phyloP scores from a whole-genome alignment of 2,888 invertebrate species.

The Cantharis rufa region DNA sequence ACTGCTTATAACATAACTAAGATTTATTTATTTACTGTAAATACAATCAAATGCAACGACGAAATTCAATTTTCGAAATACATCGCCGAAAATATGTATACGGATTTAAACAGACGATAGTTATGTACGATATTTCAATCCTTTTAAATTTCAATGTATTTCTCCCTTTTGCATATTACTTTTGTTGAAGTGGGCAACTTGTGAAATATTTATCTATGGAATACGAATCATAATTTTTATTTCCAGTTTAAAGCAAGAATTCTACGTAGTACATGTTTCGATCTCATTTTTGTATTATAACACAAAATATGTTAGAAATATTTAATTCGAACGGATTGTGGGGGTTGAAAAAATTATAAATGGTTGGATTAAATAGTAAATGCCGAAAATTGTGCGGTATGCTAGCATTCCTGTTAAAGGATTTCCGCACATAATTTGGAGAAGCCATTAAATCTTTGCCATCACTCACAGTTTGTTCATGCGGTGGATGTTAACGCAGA shows the following conservation, averaged over 20 bases:
- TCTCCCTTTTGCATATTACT: background rate
- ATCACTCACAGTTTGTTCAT: slow-evolving; percentile 25
- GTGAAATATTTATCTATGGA: background rate
- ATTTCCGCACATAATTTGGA: slow-evolving; percentile 17
- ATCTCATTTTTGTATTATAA: no score
- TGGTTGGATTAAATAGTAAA: background rate
- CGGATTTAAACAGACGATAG: no score
- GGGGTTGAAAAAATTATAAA: background rate
- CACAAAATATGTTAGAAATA: no score
- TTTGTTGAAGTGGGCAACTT: background rate
- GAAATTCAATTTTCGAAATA: background rate
- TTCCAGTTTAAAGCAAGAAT: background rate
- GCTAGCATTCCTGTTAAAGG: slow-evolving; percentile 2
- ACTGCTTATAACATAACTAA: background rate
- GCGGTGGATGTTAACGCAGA: slow-evolving; percentile 18
- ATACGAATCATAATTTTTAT: background rate
- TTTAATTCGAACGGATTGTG: background rate
- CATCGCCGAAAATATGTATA: no score
- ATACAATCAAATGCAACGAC: background rate
- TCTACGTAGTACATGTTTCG: no score
- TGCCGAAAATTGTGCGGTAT: background rate
- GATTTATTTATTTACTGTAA: background rate
- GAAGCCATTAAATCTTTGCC: slow-evolving; percentile 18
- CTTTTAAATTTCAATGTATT: no score
- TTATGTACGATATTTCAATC: no score